Base-by-base conservation (phyloP, 2,888 invertebrate genomes). In the Pyrochroa serraticornis region DNA sequence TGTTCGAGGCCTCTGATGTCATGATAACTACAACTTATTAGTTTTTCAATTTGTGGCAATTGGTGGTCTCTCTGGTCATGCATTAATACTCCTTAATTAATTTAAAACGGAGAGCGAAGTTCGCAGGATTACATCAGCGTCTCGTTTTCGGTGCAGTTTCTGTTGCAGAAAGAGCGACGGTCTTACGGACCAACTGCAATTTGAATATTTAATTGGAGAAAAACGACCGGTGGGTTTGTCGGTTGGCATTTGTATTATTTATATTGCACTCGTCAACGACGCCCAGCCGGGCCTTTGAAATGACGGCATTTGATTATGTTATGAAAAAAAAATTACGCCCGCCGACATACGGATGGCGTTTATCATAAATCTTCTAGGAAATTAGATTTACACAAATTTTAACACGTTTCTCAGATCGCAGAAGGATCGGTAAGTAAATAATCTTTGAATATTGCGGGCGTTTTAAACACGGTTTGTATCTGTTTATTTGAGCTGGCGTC, bases 401-500 rank as follows among this genome's bases (percentile, higher is more conserved):
- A 71, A 69, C 70, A 68, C 69, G 66, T 71, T 70, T 67, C 65
- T 62, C 60, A 58, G 46, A 61, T 61, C 51, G 58, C 50, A 46
- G 61, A 61, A 57, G 50, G 61, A 61, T 49, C 38, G 54, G 50
- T 44, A 61, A 61, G 61, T 58, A 61, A 61, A 61, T 58, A 61
- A 58, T 61, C 58, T 54, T 61, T 58, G 45, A 51, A 60, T 55
- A 52, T 46, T 51, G 49, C 53, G 49, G 57, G 45, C 51, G 51
- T 57, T 57, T 57, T 57, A 57, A 51, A 50, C 55, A 55, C 44
- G 50, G 54, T 60, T 60, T 60, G 55, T 60, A 55, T 60, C 51
- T 76, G 75, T 76, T 76, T 76, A 75, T 76, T 76, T 76, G 71
- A 75, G 73, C 74, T 75, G 75, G 76, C 76, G 75, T 75, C 75